These are phyloP conservation scores for Leptarthrus brevirostris DNA, from an alignment of 2,888 invertebrate species.

Conservation along the genomic window DNA sequence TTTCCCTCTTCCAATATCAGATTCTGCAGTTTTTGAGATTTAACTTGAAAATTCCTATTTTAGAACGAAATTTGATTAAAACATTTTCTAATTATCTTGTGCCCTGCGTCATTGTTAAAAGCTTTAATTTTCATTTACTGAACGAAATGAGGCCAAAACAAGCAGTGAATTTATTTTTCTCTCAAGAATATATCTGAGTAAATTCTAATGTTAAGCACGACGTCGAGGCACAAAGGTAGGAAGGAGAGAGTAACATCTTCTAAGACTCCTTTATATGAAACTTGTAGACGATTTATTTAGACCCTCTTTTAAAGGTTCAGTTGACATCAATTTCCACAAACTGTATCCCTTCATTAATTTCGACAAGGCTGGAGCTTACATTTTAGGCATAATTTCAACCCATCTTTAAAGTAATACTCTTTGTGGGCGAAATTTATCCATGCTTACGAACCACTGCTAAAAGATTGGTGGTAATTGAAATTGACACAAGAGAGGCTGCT, in stretches of 20 bases:
- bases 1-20: too few relatives aligned
- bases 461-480: conserved; percentile 31
- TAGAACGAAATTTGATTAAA: too few relatives aligned
- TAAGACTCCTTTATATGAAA: too few relatives aligned
- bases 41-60: too few relatives aligned
- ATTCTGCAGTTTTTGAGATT: too few relatives aligned
- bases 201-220: too few relatives aligned
- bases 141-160: background rate
- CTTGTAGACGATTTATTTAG: too few relatives aligned
- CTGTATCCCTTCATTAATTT: conserved; percentile 26
- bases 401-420: background rate
- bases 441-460: background rate
- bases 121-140: too few relatives aligned
- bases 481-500: conserved; percentile 21
- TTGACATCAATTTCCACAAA: conserved; percentile 29
- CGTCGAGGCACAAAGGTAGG: too few relatives aligned
- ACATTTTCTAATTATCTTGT: too few relatives aligned
- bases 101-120: too few relatives aligned
- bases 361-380: conserved; percentile 2
- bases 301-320: background rate
- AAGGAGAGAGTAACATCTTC: too few relatives aligned
- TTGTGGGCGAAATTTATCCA: background rate
- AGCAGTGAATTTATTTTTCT: background rate
- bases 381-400: conserved; percentile 20
- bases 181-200: background rate